Conservation (phyloP, 2,888 invertebrate species). For the Biston betularia region DNA sequence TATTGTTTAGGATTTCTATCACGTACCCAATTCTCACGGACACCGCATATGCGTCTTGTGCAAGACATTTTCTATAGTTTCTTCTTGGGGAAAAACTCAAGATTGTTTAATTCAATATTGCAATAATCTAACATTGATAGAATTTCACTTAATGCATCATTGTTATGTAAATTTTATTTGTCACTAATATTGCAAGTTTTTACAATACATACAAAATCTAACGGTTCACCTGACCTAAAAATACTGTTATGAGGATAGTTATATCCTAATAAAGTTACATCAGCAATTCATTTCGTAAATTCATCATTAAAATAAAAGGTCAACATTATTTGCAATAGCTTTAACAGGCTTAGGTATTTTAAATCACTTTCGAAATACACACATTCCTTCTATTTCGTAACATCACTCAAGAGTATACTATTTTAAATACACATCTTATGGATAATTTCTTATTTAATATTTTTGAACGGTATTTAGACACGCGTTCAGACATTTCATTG, state of each 20-base stretch:
- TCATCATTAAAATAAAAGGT: constrained; percentile 27
- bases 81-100: constrained; percentile 46
- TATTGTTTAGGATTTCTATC: constrained; percentile 74
- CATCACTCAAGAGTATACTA: constrained; percentile 18
- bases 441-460: constrained; percentile 38
- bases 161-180: constrained; percentile 38
- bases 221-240: no score
- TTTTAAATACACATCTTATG: constrained; percentile 40
- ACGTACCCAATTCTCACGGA: constrained; percentile 80
- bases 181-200: no score
- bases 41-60: constrained; percentile 50
- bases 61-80: constrained; percentile 57
- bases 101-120: constrained; percentile 33
- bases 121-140: constrained; percentile 30
- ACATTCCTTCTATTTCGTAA: constrained; percentile 23
- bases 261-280: constrained; percentile 7
- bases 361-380: constrained; percentile 25
- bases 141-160: constrained; percentile 42
- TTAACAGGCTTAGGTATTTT: constrained; percentile 23
- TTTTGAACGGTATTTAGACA: constrained; percentile 46
- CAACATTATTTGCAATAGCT: constrained; percentile 30
- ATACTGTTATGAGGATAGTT: constrained; percentile 3
- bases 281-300: constrained; percentile 24
- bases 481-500: constrained; percentile 67
- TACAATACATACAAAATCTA: neutral